Evolutionary conservation across 2,888 invertebrate species (phyloP).

Genomic region (Nycteola revayana): DNA sequence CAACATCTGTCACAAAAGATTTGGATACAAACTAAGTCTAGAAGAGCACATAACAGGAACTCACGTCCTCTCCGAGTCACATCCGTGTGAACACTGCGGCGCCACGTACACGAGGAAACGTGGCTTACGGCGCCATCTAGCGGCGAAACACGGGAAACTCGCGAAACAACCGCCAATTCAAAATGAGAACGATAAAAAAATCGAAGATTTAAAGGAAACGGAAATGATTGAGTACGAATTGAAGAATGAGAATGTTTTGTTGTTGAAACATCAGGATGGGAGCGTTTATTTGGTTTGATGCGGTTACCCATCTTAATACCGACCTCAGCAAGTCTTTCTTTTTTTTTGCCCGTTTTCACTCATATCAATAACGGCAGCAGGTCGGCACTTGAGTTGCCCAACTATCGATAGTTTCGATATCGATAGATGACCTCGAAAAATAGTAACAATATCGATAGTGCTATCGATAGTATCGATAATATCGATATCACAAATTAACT

Average conservation of each 20-base stretch:
- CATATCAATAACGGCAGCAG: too few species aligned
- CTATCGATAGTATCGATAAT: too few species aligned
- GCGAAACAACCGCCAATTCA: constrained; percentile 1
- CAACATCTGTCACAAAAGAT: constrained; percentile 61
- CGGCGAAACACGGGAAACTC: constrained; percentile 50
- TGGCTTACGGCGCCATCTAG: constrained; percentile 56
- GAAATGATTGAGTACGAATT: constrained; percentile 22
- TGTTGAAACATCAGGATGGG: constrained; percentile 29
- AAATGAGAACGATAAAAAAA: not conserved
- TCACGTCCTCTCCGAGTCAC: constrained; percentile 52
- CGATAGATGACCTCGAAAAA: too few species aligned
- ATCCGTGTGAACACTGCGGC: constrained; percentile 54
- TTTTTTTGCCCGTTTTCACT: too few species aligned
- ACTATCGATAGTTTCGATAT: too few species aligned
- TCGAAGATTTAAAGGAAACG: constrained; percentile 21
- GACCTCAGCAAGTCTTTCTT: too few species aligned
- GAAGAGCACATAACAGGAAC: constrained; percentile 60
- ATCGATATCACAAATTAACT: too few species aligned
- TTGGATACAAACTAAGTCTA: constrained; percentile 66
- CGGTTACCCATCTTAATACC: too few species aligned
- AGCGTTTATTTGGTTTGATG: too few species aligned
- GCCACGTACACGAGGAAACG: constrained; percentile 55
- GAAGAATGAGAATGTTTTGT: constrained; percentile 29
- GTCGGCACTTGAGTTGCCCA: too few species aligned
- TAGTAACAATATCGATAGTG: too few species aligned